Evolutionary conservation across 2,888 invertebrate species (phyloP).

Genomic region (Gisinianus flammeolus): DNA sequence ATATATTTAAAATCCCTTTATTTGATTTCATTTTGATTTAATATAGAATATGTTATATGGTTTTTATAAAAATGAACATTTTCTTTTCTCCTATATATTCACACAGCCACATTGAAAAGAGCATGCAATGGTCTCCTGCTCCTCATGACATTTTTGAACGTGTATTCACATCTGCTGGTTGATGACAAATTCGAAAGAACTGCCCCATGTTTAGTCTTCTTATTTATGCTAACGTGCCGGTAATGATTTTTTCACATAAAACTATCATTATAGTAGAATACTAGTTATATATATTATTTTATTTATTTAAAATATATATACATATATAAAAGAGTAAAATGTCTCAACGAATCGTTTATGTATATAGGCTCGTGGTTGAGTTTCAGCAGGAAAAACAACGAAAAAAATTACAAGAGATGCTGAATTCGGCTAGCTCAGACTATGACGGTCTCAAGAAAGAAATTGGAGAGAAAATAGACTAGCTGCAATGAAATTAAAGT

Average conservation of each 20-base stretch:
- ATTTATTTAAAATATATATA: no score
- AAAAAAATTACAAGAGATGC: slow-evolving; percentile 52
- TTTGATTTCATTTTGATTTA: no score
- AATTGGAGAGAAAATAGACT: slow-evolving; percentile 63
- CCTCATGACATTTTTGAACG: slow-evolving; percentile 82
- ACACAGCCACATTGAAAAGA: slow-evolving; percentile 85
- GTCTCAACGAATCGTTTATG: no score
- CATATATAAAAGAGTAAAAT: no score
- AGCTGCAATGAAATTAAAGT: slow-evolving; percentile 60
- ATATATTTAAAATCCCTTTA: background rate
- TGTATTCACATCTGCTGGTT: slow-evolving; percentile 91
- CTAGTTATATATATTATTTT: no score
- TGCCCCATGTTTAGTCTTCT: slow-evolving; percentile 87
- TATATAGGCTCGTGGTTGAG: slow-evolving; percentile 83
- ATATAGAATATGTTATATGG: no score
- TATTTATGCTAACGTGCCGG: slow-evolving; percentile 89
- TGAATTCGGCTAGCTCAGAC: slow-evolving; percentile 60
- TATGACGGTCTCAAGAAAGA: slow-evolving; percentile 60
- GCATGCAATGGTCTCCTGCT: slow-evolving; percentile 83
- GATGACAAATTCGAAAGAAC: slow-evolving; percentile 90
- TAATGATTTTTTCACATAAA: no score
- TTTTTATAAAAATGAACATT: background rate
- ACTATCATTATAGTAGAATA: no score
- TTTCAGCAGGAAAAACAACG: slow-evolving; percentile 68
- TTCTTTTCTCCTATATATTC: background rate